A percentile compares a stretch with the other conserved stretches of the same genome.
Conservation (phyloP, 2,113 vertebrate species). For the Etheostoma spectabile region DNA sequence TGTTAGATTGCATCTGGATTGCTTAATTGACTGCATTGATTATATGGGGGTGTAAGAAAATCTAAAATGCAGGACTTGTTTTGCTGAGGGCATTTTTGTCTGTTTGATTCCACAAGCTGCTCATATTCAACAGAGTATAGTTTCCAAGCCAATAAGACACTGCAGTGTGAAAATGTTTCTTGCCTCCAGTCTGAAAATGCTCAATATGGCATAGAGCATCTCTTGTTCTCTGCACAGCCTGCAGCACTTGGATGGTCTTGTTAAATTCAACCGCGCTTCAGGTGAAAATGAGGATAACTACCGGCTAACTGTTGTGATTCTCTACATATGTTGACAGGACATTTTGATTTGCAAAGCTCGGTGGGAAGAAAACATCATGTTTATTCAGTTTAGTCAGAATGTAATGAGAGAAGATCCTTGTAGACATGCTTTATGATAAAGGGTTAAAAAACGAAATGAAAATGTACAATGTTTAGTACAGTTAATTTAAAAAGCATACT, state of each 20-base stretch:
- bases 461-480: neutral
- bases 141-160: conserved; percentile 27
- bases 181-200: conserved; percentile 15
- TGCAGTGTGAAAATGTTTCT: conserved; percentile 16
- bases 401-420: neutral
- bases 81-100: conserved; percentile 16
- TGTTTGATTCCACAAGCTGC: conserved; percentile 19
- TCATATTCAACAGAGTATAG: conserved; percentile 22
- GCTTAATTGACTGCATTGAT: conserved; percentile 16
- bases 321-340: conserved; percentile 19
- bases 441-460: conserved; percentile 3
- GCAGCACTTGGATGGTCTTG: conserved; percentile 2
- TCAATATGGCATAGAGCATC: conserved; percentile 22
- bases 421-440: conserved; percentile 5
- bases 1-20: conserved; percentile 17
- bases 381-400: neutral
- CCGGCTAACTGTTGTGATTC: neutral
- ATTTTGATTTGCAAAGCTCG: neutral
- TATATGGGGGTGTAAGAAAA: conserved; percentile 10
- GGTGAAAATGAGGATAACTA: neutral
- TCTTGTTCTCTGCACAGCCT: conserved; percentile 34
- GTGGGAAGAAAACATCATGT: neutral
- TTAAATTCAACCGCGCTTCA: conserved; percentile 2
- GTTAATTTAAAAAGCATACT: conserved; percentile 23
- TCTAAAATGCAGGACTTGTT: conserved; percentile 4